Percentiles rank a stretch among this genome's conserved stretches.
Conservation (phyloP, 92 coral and sea anemone species). For the Umimayanthus chanpuru region DNA sequence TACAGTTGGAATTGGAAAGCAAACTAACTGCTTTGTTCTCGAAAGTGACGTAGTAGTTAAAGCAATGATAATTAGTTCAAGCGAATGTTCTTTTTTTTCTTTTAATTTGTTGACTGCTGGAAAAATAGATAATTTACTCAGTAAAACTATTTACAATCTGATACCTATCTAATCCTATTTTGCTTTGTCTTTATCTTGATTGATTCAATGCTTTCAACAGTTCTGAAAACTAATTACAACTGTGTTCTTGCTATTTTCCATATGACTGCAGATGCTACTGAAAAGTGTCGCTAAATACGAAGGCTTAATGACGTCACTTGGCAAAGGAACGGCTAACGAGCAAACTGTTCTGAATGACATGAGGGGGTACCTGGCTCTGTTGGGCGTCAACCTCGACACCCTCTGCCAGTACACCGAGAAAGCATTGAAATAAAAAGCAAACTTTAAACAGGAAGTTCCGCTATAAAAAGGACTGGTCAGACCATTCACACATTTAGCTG, state of each 20-base stretch:
- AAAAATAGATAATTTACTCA: no score
- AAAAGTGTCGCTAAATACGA: background rate
- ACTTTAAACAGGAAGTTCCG: background rate
- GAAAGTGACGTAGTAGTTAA: no score
- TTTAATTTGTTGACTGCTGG: no score
- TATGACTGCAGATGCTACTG: background rate
- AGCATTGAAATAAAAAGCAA: background rate
- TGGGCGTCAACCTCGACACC: background rate
- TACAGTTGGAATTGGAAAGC: no score
- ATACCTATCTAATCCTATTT: background rate
- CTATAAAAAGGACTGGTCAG: no score
- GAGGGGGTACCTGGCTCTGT: background rate
- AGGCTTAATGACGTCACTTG: constrained; percentile 7
- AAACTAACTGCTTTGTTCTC: no score
- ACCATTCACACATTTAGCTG: no score
- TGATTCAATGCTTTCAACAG: no score
- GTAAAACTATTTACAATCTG: background rate
- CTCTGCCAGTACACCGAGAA: background rate
- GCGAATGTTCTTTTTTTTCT: background rate
- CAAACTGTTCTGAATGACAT: background rate
- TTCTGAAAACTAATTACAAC: background rate
- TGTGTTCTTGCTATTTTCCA: background rate
- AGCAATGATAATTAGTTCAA: background rate
- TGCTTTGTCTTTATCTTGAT: background rate
- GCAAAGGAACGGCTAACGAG: background rate